These are phyloP conservation scores for Drosophila seguyi DNA, from an alignment of 1,140 invertebrate genomes.

Conservation along the genomic window DNA sequence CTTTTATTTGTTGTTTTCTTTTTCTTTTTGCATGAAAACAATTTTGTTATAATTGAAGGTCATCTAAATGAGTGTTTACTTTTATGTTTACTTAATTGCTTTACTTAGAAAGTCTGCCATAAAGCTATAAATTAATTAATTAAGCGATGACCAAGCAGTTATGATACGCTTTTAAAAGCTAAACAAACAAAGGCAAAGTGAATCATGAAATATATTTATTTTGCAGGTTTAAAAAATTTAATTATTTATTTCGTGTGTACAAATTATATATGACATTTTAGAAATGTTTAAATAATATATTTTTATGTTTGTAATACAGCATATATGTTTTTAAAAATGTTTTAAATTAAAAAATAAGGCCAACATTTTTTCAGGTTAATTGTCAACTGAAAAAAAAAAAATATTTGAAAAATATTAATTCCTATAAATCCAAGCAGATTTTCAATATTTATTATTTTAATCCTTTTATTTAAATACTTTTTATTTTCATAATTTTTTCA, in stretches of 20 bases:
- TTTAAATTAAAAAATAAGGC: not conserved
- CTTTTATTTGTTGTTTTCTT: not conserved
- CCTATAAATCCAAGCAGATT: not conserved
- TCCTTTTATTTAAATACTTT: no score
- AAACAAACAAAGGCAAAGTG: not conserved
- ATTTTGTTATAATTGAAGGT: conserved; percentile 2
- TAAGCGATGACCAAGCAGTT: conserved; percentile 5
- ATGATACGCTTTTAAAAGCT: not conserved
- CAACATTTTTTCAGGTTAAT: not conserved
- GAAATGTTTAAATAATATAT: not conserved
- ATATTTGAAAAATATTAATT: not conserved
- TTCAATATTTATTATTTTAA: no score
- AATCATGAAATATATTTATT: not conserved
- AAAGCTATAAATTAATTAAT: conserved; percentile 7
- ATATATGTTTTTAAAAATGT: no score
- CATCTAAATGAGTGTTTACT: not conserved
- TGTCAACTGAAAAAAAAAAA: not conserved
- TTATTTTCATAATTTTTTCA: no score
- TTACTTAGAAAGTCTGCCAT: not conserved
- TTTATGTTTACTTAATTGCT: not conserved
- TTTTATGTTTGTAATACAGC: no score
- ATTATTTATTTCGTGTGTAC: not conserved
- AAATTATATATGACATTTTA: no score
- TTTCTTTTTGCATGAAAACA: not conserved
- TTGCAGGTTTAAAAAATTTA: not conserved